These are phyloP conservation scores for Coregonus clupeaformis DNA, from an alignment of 2,113 vertebrate genomes.

Conservation along the genomic window DNA sequence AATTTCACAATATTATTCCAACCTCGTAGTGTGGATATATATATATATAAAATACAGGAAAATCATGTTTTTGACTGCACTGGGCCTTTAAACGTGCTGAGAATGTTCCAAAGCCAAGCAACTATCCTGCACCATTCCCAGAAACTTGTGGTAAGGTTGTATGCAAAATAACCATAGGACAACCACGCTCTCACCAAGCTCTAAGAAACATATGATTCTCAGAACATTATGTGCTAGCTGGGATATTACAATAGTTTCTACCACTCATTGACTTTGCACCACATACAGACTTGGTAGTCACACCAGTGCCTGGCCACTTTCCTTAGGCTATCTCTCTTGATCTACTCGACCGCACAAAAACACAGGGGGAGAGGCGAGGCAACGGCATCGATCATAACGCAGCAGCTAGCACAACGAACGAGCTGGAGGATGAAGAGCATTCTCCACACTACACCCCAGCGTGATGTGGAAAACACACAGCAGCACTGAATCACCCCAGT, in stretches of 20 bases:
- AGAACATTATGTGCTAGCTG: too few relatives aligned
- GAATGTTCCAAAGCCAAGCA: too few relatives aligned
- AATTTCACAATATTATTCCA: too few relatives aligned
- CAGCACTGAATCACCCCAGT: neutral
- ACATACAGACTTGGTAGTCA: slow-evolving; percentile 1
- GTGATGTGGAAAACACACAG: too few relatives aligned
- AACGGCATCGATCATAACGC: neutral
- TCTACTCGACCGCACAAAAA: neutral
- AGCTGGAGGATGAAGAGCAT: neutral
- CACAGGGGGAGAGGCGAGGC: neutral
- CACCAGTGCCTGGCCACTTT: neutral
- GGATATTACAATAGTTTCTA: neutral
- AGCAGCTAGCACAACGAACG: neutral
- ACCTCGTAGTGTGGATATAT: too few relatives aligned
- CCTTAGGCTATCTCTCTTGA: neutral
- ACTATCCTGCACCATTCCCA: too few relatives aligned
- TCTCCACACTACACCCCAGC: neutral
- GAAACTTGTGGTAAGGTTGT: too few relatives aligned
- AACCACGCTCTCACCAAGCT: too few relatives aligned
- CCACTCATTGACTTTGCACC: slow-evolving; percentile 1
- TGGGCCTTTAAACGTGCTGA: too few relatives aligned
- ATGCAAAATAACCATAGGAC: too few relatives aligned
- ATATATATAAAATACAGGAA: too few relatives aligned
- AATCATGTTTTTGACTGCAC: too few relatives aligned
- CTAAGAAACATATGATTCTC: neutral